These are phyloP conservation scores for Pseudomyrmex flavicornis DNA, from an alignment of 1,140 invertebrate genomes.

Conservation along the genomic window DNA sequence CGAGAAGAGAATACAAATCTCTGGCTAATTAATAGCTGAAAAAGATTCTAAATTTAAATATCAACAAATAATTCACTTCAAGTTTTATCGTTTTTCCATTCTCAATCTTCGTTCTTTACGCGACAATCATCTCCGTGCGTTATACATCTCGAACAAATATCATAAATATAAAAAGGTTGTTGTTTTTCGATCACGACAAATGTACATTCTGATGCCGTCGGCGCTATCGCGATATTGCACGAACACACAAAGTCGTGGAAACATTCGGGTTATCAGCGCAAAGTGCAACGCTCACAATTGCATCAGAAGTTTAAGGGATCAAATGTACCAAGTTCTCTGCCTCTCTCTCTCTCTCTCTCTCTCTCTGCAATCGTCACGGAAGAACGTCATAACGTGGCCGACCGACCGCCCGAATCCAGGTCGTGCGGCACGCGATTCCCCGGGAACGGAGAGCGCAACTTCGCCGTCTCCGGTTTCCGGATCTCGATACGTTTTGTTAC, in stretches of 20 bases:
- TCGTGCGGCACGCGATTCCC: constrained; percentile 40
- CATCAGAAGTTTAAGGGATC: constrained; percentile 9
- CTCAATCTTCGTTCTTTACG: too few species aligned
- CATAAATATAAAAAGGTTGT: too few species aligned
- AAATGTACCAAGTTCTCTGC: neutral
- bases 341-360: too few species aligned
- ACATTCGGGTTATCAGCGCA: neutral
- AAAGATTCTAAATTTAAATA: too few species aligned
- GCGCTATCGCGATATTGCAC: neutral
- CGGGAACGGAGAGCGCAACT: constrained; percentile 39
- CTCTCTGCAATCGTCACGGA: neutral
- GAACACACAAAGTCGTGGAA: neutral
- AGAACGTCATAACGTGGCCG: constrained; percentile 39
- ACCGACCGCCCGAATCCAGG: constrained; percentile 28
- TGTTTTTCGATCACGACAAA: neutral
- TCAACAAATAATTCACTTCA: too few species aligned
- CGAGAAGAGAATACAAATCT: too few species aligned
- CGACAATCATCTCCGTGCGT: too few species aligned
- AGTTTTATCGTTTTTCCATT: too few species aligned
- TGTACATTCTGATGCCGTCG: neutral
- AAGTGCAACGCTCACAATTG: neutral
- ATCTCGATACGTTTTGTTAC: constrained; percentile 31
- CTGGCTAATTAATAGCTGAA: too few species aligned
- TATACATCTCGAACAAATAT: too few species aligned
- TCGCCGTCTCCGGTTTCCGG: neutral